A percentile compares a stretch with the other conserved stretches of the same genome.
phyloP scores from a whole-genome alignment of 2,113 vertebrate species.

The Promerops cafer region DNA sequence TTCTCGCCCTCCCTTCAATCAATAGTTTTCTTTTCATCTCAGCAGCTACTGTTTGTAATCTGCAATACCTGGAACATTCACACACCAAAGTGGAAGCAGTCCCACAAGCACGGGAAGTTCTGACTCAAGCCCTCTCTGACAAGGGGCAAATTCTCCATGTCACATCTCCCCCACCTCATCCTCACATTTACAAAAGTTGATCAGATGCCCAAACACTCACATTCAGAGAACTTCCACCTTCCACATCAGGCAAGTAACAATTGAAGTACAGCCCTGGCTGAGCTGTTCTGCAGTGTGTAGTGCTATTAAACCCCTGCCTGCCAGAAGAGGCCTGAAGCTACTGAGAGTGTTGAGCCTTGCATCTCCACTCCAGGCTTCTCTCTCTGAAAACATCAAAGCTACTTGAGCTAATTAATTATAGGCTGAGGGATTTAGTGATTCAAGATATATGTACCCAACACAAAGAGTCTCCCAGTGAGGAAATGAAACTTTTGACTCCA shows the following conservation, averaged over 20 bases:
- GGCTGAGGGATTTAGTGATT: slow-evolving; percentile 30
- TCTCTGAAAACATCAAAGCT: slow-evolving; percentile 56
- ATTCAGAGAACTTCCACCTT: background rate
- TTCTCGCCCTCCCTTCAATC: background rate
- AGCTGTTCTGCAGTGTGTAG: slow-evolving; percentile 17
- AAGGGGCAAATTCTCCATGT: background rate
- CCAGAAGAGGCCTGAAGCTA: background rate
- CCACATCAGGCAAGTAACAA: slow-evolving; percentile 23
- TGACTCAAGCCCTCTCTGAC: background rate
- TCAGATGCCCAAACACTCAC: background rate
- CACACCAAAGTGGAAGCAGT: background rate
- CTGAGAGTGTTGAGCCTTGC: background rate
- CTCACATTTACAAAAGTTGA: slow-evolving; percentile 23
- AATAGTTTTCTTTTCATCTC: background rate
- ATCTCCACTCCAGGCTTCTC: slow-evolving; percentile 33
- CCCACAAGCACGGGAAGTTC: background rate
- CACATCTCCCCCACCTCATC: background rate
- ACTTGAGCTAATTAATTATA: slow-evolving; percentile 59
- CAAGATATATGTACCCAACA: background rate
- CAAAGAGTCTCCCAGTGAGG: background rate
- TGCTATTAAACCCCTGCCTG: slow-evolving; percentile 11
- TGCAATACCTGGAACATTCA: background rate
- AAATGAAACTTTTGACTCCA: background rate
- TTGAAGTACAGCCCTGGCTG: background rate
- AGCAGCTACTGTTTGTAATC: background rate